A percentile compares a stretch with the other conserved stretches of the same genome.
Conservation (phyloP, 2,113 vertebrate species). For the Prietella phreatophila region DNA sequence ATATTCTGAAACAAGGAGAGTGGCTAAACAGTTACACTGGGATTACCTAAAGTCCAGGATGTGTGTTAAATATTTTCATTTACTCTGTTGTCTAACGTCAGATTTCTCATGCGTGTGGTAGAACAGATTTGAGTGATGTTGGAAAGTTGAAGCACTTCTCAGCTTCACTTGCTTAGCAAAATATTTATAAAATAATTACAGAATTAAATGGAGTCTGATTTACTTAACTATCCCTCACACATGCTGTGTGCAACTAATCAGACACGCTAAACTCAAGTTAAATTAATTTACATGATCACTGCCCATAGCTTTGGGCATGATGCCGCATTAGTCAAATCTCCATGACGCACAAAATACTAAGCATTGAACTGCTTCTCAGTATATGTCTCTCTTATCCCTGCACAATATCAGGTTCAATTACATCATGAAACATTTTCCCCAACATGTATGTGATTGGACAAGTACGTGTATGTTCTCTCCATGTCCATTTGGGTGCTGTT, state of each 20-base stretch:
- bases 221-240: background rate
- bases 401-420: background rate
- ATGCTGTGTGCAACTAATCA: slow-evolving; percentile 6
- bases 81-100: background rate
- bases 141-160: background rate
- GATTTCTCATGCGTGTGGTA: background rate
- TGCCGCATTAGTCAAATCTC: background rate
- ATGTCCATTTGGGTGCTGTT: background rate
- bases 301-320: background rate
- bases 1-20: background rate
- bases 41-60: background rate
- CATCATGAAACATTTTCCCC: background rate
- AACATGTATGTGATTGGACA: background rate
- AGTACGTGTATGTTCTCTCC: background rate
- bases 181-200: slow-evolving; percentile 7
- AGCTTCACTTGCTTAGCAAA: background rate
- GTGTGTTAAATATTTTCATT: background rate
- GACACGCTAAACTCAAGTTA: background rate
- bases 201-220: background rate
- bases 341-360: background rate
- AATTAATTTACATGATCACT: background rate
- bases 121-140: background rate
- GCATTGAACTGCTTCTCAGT: background rate
- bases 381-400: background rate
- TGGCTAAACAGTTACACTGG: background rate